phyloP scores from a whole-genome alignment of 2,113 vertebrate species.

The Atlantisia rogersi region DNA sequence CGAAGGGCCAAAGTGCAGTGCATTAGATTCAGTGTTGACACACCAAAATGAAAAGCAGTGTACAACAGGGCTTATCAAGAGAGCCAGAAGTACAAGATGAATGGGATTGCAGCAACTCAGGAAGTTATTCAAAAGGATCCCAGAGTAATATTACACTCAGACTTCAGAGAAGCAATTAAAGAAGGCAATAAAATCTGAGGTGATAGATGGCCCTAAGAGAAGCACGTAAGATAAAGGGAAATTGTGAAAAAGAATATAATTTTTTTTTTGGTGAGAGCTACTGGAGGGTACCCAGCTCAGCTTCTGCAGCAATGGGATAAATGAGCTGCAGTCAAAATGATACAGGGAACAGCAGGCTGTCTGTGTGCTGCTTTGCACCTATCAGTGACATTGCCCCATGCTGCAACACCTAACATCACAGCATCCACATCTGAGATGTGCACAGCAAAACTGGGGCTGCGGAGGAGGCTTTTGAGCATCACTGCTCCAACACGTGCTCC shows the following conservation, averaged over 20 bases:
- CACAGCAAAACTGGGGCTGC: background rate
- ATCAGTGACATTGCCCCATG: fast-evolving
- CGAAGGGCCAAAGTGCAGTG: background rate
- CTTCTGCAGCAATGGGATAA: background rate
- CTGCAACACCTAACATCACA: fast-evolving
- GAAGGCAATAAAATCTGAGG: conserved; percentile 29
- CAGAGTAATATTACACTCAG: conserved; percentile 10
- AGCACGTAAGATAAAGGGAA: background rate
- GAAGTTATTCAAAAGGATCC: conserved; percentile 24
- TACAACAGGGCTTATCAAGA: background rate
- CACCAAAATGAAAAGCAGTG: background rate
- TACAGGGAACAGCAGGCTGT: fast-evolving
- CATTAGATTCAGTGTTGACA: background rate
- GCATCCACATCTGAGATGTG: background rate
- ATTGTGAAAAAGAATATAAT: background rate
- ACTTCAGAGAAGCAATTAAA: conserved; percentile 56
- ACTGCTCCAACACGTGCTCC: background rate
- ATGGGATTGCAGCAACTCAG: background rate
- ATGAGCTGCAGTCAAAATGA: background rate
- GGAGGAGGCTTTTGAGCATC: background rate
- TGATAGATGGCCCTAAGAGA: background rate
- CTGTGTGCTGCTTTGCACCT: background rate
- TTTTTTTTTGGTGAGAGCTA: background rate
- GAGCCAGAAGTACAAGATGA: conserved; percentile 11
- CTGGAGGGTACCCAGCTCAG: background rate